Conservation (phyloP, 1,140 invertebrate species). For the Drosophila ercepeae region DNA sequence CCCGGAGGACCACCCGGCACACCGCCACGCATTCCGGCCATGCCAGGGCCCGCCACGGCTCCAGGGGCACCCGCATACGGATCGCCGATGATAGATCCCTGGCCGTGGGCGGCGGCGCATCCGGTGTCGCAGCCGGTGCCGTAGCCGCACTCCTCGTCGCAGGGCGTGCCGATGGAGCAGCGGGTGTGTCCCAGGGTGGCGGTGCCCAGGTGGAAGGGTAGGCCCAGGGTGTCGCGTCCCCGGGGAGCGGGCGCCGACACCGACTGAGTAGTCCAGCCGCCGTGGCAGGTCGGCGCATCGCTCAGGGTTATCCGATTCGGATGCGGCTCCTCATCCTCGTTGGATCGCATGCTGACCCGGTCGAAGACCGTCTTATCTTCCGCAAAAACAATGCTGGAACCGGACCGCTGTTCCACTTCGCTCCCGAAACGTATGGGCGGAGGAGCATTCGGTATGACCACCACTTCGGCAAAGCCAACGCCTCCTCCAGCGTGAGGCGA, state of each 20-base stretch:
- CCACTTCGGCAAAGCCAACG: neutral
- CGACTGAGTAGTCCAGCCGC: neutral
- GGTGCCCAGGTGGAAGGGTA: neutral
- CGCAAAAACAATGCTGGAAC: neutral
- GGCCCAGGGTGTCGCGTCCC: neutral
- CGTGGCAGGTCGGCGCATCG: neutral
- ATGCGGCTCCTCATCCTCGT: too few species aligned
- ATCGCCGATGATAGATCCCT: neutral
- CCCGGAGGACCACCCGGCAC: neutral
- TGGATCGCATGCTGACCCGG: neutral
- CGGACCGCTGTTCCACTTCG: too few species aligned
- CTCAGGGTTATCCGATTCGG: neutral
- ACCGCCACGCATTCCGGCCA: neutral
- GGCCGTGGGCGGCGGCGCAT: slow-evolving; percentile 1
- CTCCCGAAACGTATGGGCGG: too few species aligned
- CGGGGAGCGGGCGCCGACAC: neutral
- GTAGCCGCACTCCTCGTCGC: slow-evolving; percentile 29
- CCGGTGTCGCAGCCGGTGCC: slow-evolving; percentile 20
- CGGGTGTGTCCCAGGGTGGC: neutral
- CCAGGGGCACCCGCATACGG: neutral
- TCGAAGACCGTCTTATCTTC: neutral
- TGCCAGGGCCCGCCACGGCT: neutral
- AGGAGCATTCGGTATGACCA: neutral
- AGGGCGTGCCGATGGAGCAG: neutral
- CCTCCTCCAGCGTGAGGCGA: too few species aligned